These are phyloP conservation scores for Myotis lucifugus DNA, from an alignment of 2,113 vertebrate species.

Conservation along the genomic window DNA sequence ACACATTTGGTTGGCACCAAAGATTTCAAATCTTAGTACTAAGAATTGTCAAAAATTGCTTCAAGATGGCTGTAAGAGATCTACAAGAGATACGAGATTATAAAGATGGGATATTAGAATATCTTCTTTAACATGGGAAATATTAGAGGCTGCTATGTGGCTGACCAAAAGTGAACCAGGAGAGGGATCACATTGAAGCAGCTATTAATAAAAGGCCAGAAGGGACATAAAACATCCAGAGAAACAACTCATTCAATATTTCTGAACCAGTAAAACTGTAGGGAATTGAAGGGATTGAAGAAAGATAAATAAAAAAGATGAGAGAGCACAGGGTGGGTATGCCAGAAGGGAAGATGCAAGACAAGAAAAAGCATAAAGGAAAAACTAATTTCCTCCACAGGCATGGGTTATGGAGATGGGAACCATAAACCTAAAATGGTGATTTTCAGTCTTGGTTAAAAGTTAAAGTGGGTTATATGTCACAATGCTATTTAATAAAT, in stretches of 20 bases:
- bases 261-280: neutral
- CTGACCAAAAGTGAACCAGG: neutral
- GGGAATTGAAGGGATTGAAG: neutral
- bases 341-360: neutral
- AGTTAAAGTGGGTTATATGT: neutral
- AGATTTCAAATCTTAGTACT: slow-evolving; percentile 5
- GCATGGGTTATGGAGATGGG: neutral
- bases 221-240: neutral
- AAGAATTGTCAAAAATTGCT: slow-evolving; percentile 36
- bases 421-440: neutral
- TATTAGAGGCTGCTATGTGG: neutral
- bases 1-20: neutral
- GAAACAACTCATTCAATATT: neutral
- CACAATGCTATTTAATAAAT: neutral
- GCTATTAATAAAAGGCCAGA: neutral
- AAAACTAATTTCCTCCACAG: neutral
- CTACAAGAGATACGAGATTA: neutral
- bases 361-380: neutral
- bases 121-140: neutral
- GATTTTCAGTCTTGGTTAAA: slow-evolving; percentile 8
- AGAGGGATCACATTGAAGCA: neutral
- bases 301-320: neutral
- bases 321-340: neutral
- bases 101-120: neutral
- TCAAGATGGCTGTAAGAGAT: slow-evolving; percentile 1